A percentile compares a stretch with the other conserved stretches of the same genome.
Conservation (phyloP, 2,888 invertebrate species). For the Drosophila paracracens region DNA sequence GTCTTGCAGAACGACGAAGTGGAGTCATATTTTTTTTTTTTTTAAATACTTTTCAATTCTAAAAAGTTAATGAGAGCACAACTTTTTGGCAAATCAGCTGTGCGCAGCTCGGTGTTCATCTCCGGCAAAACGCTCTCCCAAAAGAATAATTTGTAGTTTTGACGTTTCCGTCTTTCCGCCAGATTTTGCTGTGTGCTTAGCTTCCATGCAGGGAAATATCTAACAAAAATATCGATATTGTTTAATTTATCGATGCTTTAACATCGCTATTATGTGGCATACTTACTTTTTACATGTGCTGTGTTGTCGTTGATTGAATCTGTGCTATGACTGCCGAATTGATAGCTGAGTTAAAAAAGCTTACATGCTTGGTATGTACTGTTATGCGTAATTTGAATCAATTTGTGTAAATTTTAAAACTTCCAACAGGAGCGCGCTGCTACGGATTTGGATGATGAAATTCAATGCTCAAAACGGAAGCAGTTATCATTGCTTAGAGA, state of each 20-base stretch:
- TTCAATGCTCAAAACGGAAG: slow-evolving; percentile 73
- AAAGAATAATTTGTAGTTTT: too few relatives aligned
- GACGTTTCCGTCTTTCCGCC: too few relatives aligned
- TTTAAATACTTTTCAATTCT: too few relatives aligned
- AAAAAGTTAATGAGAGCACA: too few relatives aligned
- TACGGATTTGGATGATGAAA: slow-evolving; percentile 63
- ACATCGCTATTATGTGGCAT: slow-evolving; percentile 1
- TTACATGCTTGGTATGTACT: slow-evolving; percentile 25
- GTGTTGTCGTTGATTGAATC: background rate
- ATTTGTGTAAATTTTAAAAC: background rate
- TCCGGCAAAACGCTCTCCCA: too few relatives aligned
- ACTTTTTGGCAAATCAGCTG: too few relatives aligned
- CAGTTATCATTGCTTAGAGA: slow-evolving; percentile 84
- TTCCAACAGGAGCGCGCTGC: slow-evolving; percentile 62
- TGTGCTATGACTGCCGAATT: slow-evolving; percentile 18
- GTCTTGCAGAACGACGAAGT: background rate
- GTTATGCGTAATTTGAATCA: background rate
- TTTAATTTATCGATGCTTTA: background rate
- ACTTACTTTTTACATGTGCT: background rate
- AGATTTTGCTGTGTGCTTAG: too few relatives aligned
- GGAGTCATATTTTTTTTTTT: background rate
- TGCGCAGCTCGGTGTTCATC: too few relatives aligned
- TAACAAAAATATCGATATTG: background rate
- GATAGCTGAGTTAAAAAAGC: slow-evolving; percentile 23
- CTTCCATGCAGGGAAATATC: background rate